phyloP scores from a whole-genome alignment of 1,140 invertebrate genomes.

The Aporrectodea caliginosa region DNA sequence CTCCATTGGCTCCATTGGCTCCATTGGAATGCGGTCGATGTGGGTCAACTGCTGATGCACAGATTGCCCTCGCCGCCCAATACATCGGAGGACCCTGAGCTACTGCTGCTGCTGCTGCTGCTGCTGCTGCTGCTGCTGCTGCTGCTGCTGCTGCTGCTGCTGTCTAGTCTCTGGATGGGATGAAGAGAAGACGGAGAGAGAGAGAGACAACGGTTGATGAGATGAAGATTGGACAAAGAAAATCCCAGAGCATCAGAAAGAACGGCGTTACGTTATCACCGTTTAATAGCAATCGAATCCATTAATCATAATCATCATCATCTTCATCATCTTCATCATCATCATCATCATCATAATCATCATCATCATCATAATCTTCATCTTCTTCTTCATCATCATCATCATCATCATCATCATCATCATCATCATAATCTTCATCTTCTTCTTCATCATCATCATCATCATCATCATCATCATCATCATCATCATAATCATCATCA shows the following conservation, averaged over 20 bases:
- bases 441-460: constrained; percentile 7
- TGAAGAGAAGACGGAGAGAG: background rate
- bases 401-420: constrained; percentile 8
- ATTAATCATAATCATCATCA: too few relatives aligned
- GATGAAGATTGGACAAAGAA: too few relatives aligned
- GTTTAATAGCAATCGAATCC: too few relatives aligned
- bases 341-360: too few relatives aligned
- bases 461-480: background rate
- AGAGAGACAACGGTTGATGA: background rate
- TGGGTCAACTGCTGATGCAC: background rate
- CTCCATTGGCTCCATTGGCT: background rate
- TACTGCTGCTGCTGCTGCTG: background rate
- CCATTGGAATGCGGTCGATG: background rate
- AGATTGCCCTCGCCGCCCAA: background rate
- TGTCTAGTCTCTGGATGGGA: background rate
- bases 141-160: background rate
- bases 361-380: background rate
- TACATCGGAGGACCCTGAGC: too few relatives aligned
- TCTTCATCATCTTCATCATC: too few relatives aligned
- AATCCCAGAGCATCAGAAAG: too few relatives aligned
- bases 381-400: background rate
- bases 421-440: too few relatives aligned
- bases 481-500: too few relatives aligned
- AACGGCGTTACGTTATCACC: too few relatives aligned
- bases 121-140: background rate